A percentile compares a stretch with the other conserved stretches of the same genome.
phyloP scores from a whole-genome alignment of 2,113 vertebrate genomes.

The Astur gentilis region DNA sequence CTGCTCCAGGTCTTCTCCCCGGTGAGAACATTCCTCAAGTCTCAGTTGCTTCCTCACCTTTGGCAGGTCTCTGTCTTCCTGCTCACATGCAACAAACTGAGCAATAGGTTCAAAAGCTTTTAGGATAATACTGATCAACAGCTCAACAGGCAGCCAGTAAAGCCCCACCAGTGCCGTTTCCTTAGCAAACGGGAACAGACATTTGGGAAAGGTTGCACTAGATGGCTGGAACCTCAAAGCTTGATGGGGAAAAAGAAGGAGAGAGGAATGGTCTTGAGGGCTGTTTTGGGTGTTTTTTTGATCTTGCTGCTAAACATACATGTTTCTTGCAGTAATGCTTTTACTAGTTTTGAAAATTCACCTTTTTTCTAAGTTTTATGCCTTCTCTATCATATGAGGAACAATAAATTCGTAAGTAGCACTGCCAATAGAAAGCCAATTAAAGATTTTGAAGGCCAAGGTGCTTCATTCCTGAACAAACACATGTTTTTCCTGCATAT shows the following conservation, averaged over 20 bases:
- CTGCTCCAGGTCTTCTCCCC: background rate
- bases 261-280: background rate
- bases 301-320: background rate
- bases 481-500: background rate
- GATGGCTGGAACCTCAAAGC: background rate
- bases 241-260: background rate
- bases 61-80: background rate
- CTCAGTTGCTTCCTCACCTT: background rate
- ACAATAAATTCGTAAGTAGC: background rate
- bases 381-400: background rate
- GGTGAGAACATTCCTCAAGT: fast-evolving
- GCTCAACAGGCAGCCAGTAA: background rate
- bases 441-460: background rate
- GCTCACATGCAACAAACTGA: background rate
- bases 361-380: background rate
- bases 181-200: background rate
- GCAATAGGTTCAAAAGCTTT: background rate
- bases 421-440: background rate
- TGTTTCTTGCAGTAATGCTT: background rate
- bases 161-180: background rate
- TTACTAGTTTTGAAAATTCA: background rate
- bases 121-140: background rate
- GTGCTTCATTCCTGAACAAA: background rate
- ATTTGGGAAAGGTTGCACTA: background rate
- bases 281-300: background rate